A percentile compares a stretch with the other conserved stretches of the same genome.
phyloP scores from a whole-genome alignment of 2,113 vertebrate species.

The Numenius arquata region DNA sequence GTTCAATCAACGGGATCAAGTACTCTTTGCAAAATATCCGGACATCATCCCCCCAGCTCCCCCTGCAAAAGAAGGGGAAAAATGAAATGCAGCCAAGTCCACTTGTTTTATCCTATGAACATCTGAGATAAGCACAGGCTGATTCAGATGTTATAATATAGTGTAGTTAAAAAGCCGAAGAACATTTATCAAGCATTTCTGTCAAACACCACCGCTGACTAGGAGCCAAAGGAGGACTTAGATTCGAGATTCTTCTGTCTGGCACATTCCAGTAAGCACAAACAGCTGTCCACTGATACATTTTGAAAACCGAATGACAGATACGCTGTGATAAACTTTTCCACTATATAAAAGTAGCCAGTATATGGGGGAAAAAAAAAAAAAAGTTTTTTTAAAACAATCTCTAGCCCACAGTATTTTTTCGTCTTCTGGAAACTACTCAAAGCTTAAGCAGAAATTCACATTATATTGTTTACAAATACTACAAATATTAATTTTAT shows the following conservation, averaged over 20 bases:
- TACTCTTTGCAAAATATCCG: neutral
- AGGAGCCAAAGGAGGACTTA: slow-evolving; percentile 17
- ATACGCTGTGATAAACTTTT: neutral
- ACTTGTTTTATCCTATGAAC: neutral
- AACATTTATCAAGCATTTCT: neutral
- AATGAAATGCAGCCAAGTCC: neutral
- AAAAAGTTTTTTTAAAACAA: neutral
- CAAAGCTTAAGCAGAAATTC: neutral
- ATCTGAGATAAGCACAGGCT: neutral
- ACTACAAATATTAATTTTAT: neutral
- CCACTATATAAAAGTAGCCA: neutral
- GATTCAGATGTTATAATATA: neutral
- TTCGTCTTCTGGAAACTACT: neutral
- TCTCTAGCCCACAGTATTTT: neutral
- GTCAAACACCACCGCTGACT: neutral
- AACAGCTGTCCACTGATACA: slow-evolving; percentile 26
- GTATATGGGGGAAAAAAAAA: fast-evolving
- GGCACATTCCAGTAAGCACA: neutral
- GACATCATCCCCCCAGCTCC: fast-evolving
- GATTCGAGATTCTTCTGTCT: slow-evolving; percentile 20
- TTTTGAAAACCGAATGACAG: neutral
- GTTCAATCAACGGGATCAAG: neutral
- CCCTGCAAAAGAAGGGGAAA: fast-evolving
- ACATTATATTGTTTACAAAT: neutral
- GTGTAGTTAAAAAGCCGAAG: neutral